These are phyloP conservation scores for Patella caerulea DNA, from an alignment of 2,888 invertebrate genomes.

Conservation along the genomic window DNA sequence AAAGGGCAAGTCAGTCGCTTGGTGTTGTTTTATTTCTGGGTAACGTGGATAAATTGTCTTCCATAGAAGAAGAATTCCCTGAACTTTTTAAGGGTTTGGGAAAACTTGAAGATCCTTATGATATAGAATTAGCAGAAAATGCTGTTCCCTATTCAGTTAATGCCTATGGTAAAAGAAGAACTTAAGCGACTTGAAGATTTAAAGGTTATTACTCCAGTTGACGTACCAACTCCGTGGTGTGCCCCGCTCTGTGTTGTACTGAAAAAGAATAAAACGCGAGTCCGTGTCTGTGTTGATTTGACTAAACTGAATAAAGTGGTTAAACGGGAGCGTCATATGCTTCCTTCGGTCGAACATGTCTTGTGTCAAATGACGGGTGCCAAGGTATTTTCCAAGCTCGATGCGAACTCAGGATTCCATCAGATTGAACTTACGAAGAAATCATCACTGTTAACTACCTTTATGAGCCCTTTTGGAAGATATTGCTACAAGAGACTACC, in stretches of 20 bases:
- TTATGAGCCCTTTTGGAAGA: conserved; percentile 25
- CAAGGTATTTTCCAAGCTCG: conserved; percentile 20
- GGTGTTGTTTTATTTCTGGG: background rate
- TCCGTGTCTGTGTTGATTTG: too few species aligned
- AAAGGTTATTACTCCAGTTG: too few species aligned
- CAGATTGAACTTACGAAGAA: conserved; percentile 16
- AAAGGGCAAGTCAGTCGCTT: background rate
- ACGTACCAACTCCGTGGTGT: too few species aligned
- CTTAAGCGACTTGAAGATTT: background rate
- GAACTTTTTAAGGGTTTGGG: conserved; percentile 20
- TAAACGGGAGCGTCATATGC: too few species aligned
- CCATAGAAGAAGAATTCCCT: conserved; percentile 23
- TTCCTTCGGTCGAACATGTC: too few species aligned
- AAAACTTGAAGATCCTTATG: conserved; percentile 7
- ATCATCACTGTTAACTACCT: conserved; percentile 17
- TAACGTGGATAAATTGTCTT: background rate
- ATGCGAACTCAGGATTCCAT: conserved; percentile 21
- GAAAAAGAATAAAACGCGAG: too few species aligned
- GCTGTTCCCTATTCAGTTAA: conserved; percentile 10
- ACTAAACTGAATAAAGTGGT: too few species aligned
- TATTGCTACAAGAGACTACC: conserved; percentile 22
- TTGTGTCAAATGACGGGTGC: too few species aligned
- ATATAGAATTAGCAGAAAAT: background rate
- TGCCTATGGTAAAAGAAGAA: conserved; percentile 21
- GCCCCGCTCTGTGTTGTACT: too few species aligned